phyloP scores from a whole-genome alignment of 2,888 invertebrate genomes.

The Aphidius colemani region DNA sequence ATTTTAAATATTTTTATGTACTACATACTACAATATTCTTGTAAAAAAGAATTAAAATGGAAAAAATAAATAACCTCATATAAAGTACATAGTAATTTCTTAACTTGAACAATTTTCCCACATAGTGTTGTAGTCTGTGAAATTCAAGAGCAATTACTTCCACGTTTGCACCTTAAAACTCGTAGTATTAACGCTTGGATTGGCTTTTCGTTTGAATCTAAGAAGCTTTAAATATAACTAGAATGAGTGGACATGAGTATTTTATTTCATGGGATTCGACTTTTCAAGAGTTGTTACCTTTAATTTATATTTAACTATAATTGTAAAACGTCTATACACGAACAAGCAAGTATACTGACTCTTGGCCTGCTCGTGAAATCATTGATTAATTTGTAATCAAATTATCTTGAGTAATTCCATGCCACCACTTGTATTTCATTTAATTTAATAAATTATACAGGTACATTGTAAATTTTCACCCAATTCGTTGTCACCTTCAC shows the following conservation, averaged over 20 bases:
- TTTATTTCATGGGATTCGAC: conserved; percentile 43
- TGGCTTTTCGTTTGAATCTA: conserved; percentile 18
- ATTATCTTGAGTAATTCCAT: conserved; percentile 48
- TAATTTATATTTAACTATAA: neutral
- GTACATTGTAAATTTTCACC: neutral
- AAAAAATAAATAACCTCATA: neutral
- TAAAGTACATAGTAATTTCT: conserved; percentile 20
- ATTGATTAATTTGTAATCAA: conserved; percentile 41
- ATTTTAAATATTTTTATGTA: too few relatives aligned
- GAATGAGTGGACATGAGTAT: conserved; percentile 11
- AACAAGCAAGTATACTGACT: too few relatives aligned
- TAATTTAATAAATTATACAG: too few relatives aligned
- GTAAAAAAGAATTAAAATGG: too few relatives aligned
- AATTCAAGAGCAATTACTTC: conserved; percentile 41
- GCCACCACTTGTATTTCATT: conserved; percentile 39
- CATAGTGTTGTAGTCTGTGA: conserved; percentile 14
- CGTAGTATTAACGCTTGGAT: conserved; percentile 24
- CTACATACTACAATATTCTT: too few relatives aligned
- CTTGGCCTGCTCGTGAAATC: too few relatives aligned
- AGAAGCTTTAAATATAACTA: conserved; percentile 8
- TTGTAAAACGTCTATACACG: too few relatives aligned
- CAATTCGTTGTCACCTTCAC: conserved; percentile 15
- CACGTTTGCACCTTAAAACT: conserved; percentile 41
- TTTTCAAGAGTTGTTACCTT: conserved; percentile 41
- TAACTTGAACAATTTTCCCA: conserved; percentile 16